Evolutionary conservation across 2,113 vertebrate species (phyloP).

Genomic region (Circaetus cinerascens): DNA sequence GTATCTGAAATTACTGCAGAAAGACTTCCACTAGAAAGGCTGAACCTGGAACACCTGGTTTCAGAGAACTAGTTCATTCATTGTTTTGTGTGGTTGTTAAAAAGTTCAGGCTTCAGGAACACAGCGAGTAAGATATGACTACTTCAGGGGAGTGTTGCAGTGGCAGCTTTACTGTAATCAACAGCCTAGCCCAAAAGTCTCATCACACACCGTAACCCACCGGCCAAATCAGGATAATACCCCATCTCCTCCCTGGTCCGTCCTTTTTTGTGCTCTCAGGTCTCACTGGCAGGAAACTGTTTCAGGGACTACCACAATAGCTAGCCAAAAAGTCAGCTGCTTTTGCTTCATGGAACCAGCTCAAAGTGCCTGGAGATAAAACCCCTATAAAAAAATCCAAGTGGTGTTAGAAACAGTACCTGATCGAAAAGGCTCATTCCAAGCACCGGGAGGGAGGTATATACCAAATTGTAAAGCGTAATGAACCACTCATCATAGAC

Average conservation of each 20-base stretch:
- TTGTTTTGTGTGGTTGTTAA: background rate
- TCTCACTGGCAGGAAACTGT: background rate
- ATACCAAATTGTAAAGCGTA: slow-evolving; percentile 90
- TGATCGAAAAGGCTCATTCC: slow-evolving; percentile 93
- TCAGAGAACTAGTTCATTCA: background rate
- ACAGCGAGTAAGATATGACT: background rate
- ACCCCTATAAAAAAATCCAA: background rate
- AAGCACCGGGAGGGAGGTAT: slow-evolving; percentile 91
- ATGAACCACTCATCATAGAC: slow-evolving; percentile 97
- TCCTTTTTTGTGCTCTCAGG: background rate
- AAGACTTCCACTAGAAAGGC: background rate
- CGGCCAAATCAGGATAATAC: background rate
- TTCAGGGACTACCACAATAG: background rate
- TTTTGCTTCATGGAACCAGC: background rate
- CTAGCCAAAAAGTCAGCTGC: background rate
- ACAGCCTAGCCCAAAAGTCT: background rate
- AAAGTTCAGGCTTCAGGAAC: background rate
- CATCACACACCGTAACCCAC: background rate
- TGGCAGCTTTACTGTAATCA: background rate
- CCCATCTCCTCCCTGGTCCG: background rate
- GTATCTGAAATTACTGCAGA: background rate
- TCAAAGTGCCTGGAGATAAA: background rate
- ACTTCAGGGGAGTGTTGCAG: background rate
- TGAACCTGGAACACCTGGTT: background rate
- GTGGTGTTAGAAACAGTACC: slow-evolving; percentile 69